Conservation (phyloP, 2,888 invertebrate genomes). For the Siphlonurus alternatus region DNA sequence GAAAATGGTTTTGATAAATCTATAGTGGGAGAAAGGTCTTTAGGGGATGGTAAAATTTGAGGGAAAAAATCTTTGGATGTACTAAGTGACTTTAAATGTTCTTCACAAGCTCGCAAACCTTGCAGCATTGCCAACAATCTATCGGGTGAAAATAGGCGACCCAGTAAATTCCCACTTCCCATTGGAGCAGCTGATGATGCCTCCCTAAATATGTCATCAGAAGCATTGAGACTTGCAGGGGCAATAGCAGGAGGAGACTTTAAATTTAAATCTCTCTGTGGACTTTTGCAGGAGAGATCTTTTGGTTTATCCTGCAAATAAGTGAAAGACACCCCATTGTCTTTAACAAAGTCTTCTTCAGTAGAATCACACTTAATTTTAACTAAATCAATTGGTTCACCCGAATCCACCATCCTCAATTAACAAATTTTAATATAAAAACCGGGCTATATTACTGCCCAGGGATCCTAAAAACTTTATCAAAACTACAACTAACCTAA, state of each 20-base stretch:
- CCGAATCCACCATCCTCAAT: background rate
- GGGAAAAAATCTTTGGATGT: background rate
- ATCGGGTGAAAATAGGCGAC: background rate
- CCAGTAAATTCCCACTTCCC: background rate
- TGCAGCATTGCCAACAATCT: background rate
- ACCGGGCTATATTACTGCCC: background rate
- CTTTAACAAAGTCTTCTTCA: background rate
- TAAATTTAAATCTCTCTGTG: background rate
- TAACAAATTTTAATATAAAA: background rate
- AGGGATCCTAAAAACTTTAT: background rate
- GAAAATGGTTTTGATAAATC: background rate
- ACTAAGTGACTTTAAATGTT: background rate
- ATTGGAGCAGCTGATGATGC: background rate
- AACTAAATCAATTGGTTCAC: background rate
- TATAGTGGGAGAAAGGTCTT: background rate
- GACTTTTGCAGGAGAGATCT: background rate
- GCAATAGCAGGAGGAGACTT: background rate
- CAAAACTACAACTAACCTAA: background rate
- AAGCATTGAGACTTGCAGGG: background rate
- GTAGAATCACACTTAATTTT: conserved; percentile 1
- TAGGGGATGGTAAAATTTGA: background rate
- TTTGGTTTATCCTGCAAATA: background rate
- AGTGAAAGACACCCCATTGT: background rate
- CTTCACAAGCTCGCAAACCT: background rate
- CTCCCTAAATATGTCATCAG: background rate